Percentiles rank a stretch among this genome's conserved stretches.
phyloP scores from a whole-genome alignment of 2,113 vertebrate genomes.

The Centrocercus urophasianus region DNA sequence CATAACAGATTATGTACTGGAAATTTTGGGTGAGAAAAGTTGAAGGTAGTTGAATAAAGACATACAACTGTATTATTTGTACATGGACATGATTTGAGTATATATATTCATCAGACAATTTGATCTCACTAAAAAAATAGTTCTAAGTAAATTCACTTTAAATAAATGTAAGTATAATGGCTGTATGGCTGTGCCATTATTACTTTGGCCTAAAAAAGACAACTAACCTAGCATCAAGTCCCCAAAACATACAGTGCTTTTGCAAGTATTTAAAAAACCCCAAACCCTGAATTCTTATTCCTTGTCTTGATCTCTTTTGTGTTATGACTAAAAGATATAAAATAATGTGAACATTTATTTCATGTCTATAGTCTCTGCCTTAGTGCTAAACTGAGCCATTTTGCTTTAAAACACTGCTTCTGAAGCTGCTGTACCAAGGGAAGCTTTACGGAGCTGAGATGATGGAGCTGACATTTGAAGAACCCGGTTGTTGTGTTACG shows the following conservation, averaged over 20 bases:
- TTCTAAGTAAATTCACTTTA: neutral
- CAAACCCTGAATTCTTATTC: neutral
- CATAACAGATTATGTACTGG: neutral
- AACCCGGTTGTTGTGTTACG: neutral
- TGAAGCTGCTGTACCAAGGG: neutral
- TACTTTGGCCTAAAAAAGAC: neutral
- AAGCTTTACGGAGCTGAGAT: constrained; percentile 5
- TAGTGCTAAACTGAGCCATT: neutral
- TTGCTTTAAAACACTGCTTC: constrained; percentile 3
- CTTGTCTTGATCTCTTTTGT: neutral
- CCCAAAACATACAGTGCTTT: neutral
- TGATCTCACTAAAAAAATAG: neutral
- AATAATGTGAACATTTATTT: neutral
- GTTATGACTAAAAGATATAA: neutral
- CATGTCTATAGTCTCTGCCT: neutral
- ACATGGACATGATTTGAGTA: neutral
- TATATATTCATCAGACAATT: neutral
- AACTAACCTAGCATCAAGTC: neutral
- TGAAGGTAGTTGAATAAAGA: neutral
- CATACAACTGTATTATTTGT: neutral
- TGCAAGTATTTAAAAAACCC: too few relatives aligned
- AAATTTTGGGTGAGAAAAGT: neutral
- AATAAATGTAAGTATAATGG: neutral
- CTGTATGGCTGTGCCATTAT: neutral
- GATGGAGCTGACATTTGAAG: constrained; percentile 59